A percentile compares a stretch with the other conserved stretches of the same genome.
phyloP scores from a whole-genome alignment of 35 echinoderm and acorn worm species.

The Acanthaster planci region DNA sequence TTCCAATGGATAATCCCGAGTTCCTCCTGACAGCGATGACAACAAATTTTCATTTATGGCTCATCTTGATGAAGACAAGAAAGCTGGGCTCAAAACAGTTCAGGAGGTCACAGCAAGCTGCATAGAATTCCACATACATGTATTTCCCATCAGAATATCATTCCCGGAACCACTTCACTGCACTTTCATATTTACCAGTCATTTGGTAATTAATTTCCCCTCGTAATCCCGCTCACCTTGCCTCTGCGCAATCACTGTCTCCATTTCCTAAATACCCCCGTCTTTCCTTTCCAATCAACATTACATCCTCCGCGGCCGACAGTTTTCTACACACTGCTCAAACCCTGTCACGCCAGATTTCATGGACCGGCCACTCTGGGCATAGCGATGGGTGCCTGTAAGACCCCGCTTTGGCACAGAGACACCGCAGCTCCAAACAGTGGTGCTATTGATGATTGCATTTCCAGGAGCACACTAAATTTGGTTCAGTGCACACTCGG shows the following conservation, averaged over 20 bases:
- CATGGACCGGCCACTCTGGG: not conserved
- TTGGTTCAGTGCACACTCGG: not conserved
- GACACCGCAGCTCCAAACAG: constrained; percentile 1
- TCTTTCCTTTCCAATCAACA: not conserved
- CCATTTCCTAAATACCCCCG: not conserved
- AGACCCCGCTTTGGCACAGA: not conserved
- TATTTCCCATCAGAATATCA: no score
- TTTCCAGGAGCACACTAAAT: constrained; percentile 17
- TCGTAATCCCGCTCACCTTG: not conserved
- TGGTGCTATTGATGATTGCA: constrained; percentile 16
- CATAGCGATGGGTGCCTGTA: constrained; percentile 12
- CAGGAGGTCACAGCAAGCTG: no score
- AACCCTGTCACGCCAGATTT: not conserved
- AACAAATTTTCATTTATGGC: no score
- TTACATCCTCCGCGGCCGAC: not conserved
- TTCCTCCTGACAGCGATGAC: no score
- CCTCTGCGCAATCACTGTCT: constrained; percentile 8
- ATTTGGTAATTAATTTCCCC: no score
- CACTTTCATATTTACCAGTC: no score
- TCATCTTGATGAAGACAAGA: no score
- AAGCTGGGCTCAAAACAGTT: no score
- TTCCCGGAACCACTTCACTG: no score
- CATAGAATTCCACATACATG: no score
- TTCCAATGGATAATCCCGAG: no score
- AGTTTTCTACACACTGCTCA: not conserved